Evolutionary conservation across 2,888 invertebrate species (phyloP), one percentile per base, ranked within the genome.

Genomic region (Tupiocoris notatus): DNA sequence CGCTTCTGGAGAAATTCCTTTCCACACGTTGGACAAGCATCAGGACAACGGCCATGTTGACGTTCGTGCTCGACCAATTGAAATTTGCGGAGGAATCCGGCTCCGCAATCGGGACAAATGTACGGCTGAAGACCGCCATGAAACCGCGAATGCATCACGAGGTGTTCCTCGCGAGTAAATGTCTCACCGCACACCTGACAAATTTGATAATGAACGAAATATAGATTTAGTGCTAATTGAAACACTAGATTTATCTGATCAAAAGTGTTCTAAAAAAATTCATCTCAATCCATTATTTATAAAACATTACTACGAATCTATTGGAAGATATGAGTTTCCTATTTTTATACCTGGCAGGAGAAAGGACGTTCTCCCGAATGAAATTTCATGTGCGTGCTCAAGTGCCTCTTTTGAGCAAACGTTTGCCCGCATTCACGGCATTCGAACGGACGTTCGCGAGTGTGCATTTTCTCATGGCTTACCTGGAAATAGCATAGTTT

Each of bases 121-220:
- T 96, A 98, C 12, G 98, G 97, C 82, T 95, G 94, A 82, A 96
- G 90, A 6, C 97, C 97, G n/a, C 95, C 96, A 85, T 96, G 96
- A 85, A 95, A 95, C 78, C 82, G 81, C 80, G 85, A 86, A 83
- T 86, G 86, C 86, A 86, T 86, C 79, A 86, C 85, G 65, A 95
- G 88, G 83, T 95, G 95, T 84, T 95, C 95, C 83, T 94, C 90
- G 80, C 95, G 90, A 12, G 94, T 93, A 85, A 95, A 96, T 78
- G 95, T 94, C 85, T 98, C 98, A 1, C 91, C 92, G 83, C 98
- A 98, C 79, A 95, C 92, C 81, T 81, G 57, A 18, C n/a, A n/a
- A n/a, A n/a, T n/a, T n/a, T n/a, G n/a, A n/a, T n/a, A n/a, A n/a
- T n/a, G n/a, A n/a, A n/a, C n/a, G 54, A n/a, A 59, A 18, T 59